Conservation (phyloP, 2,888 invertebrate species). For the Scrobipalpa atriplicella region DNA sequence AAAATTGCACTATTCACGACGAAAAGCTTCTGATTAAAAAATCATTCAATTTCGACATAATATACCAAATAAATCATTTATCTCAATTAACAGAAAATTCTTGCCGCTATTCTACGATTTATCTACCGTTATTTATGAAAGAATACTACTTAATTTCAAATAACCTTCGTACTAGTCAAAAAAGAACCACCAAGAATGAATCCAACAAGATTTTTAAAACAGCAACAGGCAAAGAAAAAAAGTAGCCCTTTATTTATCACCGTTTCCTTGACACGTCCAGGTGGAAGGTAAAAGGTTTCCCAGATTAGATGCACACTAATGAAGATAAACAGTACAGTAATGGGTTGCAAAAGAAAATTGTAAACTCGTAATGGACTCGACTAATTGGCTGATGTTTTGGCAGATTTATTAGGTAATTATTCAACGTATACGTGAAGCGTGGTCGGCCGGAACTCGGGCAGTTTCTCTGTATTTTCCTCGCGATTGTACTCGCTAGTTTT, state of each 20-base stretch:
- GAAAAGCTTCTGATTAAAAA: too few species aligned
- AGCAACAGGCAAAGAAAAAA: slow-evolving; percentile 2
- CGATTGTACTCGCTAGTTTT: background rate
- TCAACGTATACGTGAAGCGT: slow-evolving; percentile 45
- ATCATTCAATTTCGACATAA: too few species aligned
- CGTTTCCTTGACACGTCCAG: slow-evolving; percentile 61
- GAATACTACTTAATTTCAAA: too few species aligned
- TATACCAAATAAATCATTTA: too few species aligned
- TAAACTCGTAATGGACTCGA: slow-evolving; percentile 54
- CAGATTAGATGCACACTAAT: slow-evolving; percentile 70
- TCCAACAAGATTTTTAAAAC: background rate
- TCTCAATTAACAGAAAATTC: too few species aligned
- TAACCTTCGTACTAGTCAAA: background rate
- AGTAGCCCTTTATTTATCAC: slow-evolving; percentile 60
- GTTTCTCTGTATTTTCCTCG: slow-evolving; percentile 32
- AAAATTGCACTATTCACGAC: too few species aligned
- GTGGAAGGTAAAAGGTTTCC: slow-evolving; percentile 68
- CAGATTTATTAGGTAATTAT: slow-evolving; percentile 73
- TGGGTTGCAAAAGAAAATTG: slow-evolving; percentile 64
- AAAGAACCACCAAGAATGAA: background rate
- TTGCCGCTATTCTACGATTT: too few species aligned
- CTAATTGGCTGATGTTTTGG: slow-evolving; percentile 60
- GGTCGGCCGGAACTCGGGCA: slow-evolving; percentile 36
- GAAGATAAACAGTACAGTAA: slow-evolving; percentile 70
- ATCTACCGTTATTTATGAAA: too few species aligned